Conservation (phyloP, 1,140 invertebrate genomes). For the Diplogasteroides magnus region DNA sequence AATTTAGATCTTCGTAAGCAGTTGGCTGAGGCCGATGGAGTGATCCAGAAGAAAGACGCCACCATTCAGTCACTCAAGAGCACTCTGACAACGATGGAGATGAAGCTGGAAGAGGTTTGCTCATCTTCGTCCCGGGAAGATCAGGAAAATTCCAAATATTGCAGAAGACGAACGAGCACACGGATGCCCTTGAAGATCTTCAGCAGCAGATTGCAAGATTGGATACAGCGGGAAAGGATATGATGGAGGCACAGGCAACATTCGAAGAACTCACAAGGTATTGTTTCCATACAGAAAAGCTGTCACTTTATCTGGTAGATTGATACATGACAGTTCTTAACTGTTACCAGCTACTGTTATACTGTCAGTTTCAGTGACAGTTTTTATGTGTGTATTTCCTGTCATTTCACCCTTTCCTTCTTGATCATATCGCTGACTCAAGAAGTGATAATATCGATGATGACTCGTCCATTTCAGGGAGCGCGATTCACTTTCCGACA, state of each 20-base stretch:
- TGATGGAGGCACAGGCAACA: background rate
- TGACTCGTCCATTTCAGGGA: too few species aligned
- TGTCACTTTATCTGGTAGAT: too few species aligned
- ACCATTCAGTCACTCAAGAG: background rate
- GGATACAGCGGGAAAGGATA: background rate
- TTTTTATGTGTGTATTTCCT: too few species aligned
- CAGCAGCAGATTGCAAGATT: background rate
- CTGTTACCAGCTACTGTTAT: too few species aligned
- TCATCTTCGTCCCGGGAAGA: too few species aligned
- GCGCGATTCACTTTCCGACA: background rate
- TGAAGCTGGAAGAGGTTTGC: background rate
- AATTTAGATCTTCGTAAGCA: background rate
- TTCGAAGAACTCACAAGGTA: background rate
- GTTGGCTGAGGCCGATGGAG: background rate
- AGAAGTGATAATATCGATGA: too few species aligned
- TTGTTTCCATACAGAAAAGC: background rate
- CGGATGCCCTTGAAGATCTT: background rate
- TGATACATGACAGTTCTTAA: background rate
- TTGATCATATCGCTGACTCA: too few species aligned
- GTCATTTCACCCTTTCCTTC: too few species aligned
- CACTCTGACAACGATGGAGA: background rate
- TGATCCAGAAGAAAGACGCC: background rate
- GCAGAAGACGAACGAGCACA: background rate
- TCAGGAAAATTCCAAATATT: too few species aligned
- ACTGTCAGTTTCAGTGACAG: too few species aligned